Percentiles rank a stretch among this genome's conserved stretches.
Conservation (phyloP, 2,797 vertebrate genomes). For the Coregonus suidteri region DNA sequence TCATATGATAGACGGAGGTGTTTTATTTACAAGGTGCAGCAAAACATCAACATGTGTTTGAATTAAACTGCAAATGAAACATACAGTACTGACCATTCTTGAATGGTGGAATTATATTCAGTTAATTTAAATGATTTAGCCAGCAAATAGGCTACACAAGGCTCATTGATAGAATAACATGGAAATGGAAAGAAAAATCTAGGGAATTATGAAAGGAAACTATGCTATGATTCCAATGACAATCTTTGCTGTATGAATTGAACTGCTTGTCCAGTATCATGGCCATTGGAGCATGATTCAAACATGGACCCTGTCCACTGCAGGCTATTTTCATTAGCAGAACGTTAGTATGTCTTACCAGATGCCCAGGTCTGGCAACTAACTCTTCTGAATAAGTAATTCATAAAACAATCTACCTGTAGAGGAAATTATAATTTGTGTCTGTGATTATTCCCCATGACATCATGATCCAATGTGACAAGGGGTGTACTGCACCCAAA, state of each 20-base stretch:
- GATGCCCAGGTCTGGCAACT: not conserved
- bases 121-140: not conserved
- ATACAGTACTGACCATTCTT: not conserved
- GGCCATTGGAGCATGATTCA: not conserved
- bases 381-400: not conserved
- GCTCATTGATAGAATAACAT: not conserved
- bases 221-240: not conserved
- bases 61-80: not conserved
- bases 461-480: not conserved
- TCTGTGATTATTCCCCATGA: not conserved
- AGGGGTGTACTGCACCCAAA: not conserved
- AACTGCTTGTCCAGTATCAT: not conserved
- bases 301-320: not conserved
- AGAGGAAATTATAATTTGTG: not conserved
- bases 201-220: slow-evolving; percentile 1
- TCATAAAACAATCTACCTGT: not conserved
- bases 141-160: not conserved
- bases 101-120: not conserved
- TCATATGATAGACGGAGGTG: slow-evolving; percentile 6
- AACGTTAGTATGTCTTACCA: not conserved
- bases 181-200: not conserved
- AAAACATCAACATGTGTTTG: not conserved
- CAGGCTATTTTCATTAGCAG: not conserved
- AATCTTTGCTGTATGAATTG: not conserved
- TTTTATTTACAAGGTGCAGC: not conserved